These are phyloP conservation scores for Nomada ferruginata DNA, from an alignment of 2,888 invertebrate genomes.

Conservation along the genomic window DNA sequence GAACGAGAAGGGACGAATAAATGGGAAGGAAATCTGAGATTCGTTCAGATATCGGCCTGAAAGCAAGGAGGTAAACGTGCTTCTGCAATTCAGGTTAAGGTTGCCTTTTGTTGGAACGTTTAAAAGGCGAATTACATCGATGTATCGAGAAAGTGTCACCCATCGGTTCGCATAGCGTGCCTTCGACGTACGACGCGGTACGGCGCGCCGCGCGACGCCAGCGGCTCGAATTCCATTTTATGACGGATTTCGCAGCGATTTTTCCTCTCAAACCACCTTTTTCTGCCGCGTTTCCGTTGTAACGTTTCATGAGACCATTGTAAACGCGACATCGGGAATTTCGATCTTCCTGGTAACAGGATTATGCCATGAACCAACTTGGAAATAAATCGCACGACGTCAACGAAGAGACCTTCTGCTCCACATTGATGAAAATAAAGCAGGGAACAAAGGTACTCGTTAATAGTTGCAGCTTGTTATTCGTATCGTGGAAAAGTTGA, in stretches of 20 bases:
- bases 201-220: too few relatives aligned
- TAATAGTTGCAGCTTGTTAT: constrained; percentile 11
- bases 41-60: constrained; percentile 23
- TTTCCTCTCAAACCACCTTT: background rate
- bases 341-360: background rate
- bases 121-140: constrained; percentile 14
- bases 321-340: too few relatives aligned
- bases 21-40: constrained; percentile 42
- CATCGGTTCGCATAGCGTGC: background rate
- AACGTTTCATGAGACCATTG: background rate
- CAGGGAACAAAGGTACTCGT: constrained; percentile 42
- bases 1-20: constrained; percentile 42
- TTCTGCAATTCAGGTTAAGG: constrained; percentile 34
- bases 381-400: constrained; percentile 16
- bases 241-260: background rate
- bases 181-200: background rate
- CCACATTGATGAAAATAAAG: constrained; percentile 9
- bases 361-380: background rate
- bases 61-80: constrained; percentile 18
- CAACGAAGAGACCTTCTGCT: background rate
- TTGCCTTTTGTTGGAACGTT: constrained; percentile 16
- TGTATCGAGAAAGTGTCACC: constrained; percentile 2
- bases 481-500: background rate
- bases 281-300: background rate
- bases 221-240: background rate